Conservation (phyloP, 35 echinoderm and acorn worm genomes). For the Lytechinus pictus region DNA sequence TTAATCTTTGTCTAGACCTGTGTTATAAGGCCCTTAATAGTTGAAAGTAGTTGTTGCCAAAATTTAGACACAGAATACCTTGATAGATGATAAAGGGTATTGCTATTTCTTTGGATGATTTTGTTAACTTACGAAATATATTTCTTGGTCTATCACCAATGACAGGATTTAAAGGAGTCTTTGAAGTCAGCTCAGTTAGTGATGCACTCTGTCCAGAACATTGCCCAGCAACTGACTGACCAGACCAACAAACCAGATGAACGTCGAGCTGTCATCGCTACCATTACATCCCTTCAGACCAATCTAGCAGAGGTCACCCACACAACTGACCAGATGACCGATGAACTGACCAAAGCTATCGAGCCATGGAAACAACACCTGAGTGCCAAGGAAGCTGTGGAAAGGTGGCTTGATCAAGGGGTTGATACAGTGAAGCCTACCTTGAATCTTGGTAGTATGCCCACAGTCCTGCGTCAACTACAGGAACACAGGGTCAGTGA, state of each 20-base stretch:
- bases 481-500: conserved; percentile 69
- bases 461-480: conserved; percentile 54
- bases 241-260: conserved; percentile 69
- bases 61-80: too few species aligned
- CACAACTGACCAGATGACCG: conserved; percentile 44
- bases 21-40: too few species aligned
- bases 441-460: conserved; percentile 52
- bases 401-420: conserved; percentile 69
- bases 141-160: background rate
- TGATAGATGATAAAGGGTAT: too few species aligned
- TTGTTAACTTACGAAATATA: background rate
- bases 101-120: background rate
- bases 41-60: too few species aligned
- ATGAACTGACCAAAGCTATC: conserved; percentile 65
- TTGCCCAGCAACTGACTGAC: conserved; percentile 65
- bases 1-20: background rate
- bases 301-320: conserved; percentile 59
- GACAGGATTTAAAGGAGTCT: conserved; percentile 37
- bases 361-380: conserved; percentile 80
- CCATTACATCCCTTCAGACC: conserved; percentile 51
- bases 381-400: conserved; percentile 57
- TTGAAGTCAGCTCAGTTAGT: conserved; percentile 44
- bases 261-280: conserved; percentile 55
- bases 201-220: conserved; percentile 59
- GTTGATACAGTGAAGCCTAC: conserved; percentile 43